These are phyloP conservation scores for Seriola aureovittata DNA, from an alignment of 2,113 vertebrate genomes.

Conservation along the genomic window DNA sequence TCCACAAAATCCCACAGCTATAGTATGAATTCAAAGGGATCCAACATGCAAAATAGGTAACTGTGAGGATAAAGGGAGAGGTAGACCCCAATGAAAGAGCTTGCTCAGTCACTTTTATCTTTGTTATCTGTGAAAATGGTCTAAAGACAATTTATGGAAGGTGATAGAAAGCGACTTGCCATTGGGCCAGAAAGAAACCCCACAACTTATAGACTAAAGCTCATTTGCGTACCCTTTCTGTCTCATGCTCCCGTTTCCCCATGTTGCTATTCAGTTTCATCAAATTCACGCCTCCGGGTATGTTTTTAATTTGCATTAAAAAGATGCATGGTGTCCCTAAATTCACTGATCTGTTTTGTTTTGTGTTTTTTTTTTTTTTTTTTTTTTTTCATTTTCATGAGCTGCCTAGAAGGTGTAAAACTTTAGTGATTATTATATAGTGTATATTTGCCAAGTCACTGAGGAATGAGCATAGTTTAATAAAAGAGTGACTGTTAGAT, in stretches of 20 bases:
- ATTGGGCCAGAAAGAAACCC: not conserved
- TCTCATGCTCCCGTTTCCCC: not conserved
- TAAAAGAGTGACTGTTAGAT: not conserved
- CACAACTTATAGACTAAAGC: not conserved
- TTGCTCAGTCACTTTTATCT: slow-evolving; percentile 1
- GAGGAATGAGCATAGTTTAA: not conserved
- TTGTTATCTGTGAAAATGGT: slow-evolving; percentile 5
- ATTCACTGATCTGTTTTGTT: not conserved
- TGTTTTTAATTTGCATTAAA: slow-evolving; percentile 35
- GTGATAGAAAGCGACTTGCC: not conserved
- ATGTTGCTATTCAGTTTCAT: slow-evolving; percentile 30
- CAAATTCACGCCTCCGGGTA: slow-evolving; percentile 3
- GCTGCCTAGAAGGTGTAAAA: not conserved
- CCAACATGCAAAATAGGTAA: slow-evolving; percentile 9
- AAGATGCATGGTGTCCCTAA: not conserved
- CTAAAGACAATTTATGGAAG: slow-evolving; percentile 18
- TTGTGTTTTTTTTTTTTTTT: not conserved
- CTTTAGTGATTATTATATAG: not conserved
- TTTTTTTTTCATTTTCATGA: not conserved
- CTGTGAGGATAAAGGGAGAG: not conserved
- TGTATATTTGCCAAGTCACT: not conserved
- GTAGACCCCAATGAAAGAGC: not conserved
- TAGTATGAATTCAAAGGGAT: slow-evolving; percentile 4
- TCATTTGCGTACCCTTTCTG: not conserved
- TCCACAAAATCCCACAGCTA: not conserved